phyloP scores from a whole-genome alignment of 2,888 invertebrate genomes.

The Gonocerus acuteangulatus region DNA sequence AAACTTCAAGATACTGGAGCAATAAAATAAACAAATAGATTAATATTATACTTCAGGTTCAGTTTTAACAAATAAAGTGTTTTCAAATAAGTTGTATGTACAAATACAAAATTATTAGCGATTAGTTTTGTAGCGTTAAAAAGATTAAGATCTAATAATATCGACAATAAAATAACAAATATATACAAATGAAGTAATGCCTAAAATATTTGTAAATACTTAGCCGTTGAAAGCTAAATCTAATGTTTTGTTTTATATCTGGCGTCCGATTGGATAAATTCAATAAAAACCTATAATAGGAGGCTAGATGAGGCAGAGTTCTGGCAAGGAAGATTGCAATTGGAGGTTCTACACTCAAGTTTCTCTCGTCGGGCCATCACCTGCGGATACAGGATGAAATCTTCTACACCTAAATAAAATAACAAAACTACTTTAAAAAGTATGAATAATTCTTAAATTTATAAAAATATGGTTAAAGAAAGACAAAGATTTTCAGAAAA shows the following conservation, averaged over 20 bases:
- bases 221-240: constrained; percentile 7
- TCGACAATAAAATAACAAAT: constrained; percentile 11
- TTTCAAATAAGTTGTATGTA: no score
- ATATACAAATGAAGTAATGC: constrained; percentile 18
- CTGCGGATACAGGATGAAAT: constrained; percentile 39
- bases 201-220: constrained; percentile 7
- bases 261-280: background rate
- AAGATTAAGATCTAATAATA: background rate
- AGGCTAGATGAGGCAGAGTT: background rate
- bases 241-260: background rate
- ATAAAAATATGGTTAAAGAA: no score
- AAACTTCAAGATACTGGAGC: no score
- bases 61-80: no score
- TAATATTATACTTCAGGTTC: no score
- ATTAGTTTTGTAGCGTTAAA: no score
- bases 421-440: no score
- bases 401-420: constrained; percentile 38
- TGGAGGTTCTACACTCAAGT: background rate
- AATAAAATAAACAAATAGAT: no score
- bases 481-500: no score
- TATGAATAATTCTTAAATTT: no score
- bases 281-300: constrained; percentile 1
- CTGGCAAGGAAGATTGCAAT: background rate
- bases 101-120: no score
- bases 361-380: constrained; percentile 5